Evolutionary conservation across 2,888 invertebrate species (phyloP).

Genomic region (Dryadula phaetusa): DNA sequence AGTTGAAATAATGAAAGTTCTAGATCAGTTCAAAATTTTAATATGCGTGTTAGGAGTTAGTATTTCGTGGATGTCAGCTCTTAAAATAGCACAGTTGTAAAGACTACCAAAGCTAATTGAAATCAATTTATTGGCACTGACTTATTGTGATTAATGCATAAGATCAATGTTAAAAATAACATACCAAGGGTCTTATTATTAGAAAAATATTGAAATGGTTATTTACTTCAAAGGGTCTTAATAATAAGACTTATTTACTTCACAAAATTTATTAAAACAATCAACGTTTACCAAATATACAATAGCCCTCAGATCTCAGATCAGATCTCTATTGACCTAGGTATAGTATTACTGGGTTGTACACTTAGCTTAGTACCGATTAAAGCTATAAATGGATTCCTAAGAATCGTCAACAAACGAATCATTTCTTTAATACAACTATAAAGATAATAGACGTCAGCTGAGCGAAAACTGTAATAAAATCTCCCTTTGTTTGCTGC

Average conservation of each 20-base stretch:
- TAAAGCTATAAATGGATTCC: not conserved
- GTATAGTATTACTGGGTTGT: not conserved
- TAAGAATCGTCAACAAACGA: not conserved
- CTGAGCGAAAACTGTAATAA: constrained; percentile 17
- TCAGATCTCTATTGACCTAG: not conserved
- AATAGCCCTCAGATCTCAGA: no score
- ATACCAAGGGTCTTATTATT: not conserved
- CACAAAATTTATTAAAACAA: no score
- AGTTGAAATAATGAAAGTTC: not conserved
- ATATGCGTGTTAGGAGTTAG: not conserved
- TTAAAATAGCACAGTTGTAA: constrained; percentile 22
- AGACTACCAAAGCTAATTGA: constrained; percentile 24
- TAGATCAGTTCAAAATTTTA: no score
- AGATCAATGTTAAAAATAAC: constrained; percentile 29
- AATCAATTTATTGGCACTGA: constrained; percentile 30
- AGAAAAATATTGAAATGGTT: not conserved
- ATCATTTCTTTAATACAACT: not conserved
- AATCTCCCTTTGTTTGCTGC: constrained; percentile 38
- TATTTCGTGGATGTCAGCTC: constrained; percentile 11
- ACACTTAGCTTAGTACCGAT: not conserved
- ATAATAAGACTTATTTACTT: no score
- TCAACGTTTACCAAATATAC: no score
- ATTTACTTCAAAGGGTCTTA: no score
- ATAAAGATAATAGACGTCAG: constrained; percentile 12
- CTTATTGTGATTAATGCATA: constrained; percentile 24